These are phyloP conservation scores for Passer domesticus DNA, from an alignment of 2,113 vertebrate genomes.

Conservation along the genomic window DNA sequence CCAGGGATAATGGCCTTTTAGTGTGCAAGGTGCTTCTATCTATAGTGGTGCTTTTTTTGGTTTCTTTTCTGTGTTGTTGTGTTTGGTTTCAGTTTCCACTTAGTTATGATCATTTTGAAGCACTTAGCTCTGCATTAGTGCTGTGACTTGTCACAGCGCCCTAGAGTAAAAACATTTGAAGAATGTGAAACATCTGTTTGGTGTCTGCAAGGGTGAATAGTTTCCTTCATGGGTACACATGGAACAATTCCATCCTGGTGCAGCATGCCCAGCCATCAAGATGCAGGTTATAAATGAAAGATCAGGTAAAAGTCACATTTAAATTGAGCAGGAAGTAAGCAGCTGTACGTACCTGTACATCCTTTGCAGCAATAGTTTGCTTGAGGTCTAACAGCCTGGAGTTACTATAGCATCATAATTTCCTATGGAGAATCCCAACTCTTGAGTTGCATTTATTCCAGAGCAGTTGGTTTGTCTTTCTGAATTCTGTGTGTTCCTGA, in stretches of 20 bases:
- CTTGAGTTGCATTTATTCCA: not conserved
- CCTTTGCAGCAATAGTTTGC: not conserved
- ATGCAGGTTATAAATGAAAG: not conserved
- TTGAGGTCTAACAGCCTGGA: not conserved
- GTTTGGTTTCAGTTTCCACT: not conserved
- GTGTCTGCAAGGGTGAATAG: not conserved
- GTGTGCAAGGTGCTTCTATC: not conserved
- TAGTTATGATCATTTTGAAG: not conserved
- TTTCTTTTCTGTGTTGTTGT: not conserved
- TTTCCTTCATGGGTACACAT: not conserved
- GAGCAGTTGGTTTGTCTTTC: not conserved
- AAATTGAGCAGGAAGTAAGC: not conserved
- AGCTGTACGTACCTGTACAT: not conserved
- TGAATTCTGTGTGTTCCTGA: not conserved
- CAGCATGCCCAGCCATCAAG: not conserved
- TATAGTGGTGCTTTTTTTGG: not conserved
- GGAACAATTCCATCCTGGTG: not conserved
- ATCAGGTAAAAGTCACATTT: not conserved
- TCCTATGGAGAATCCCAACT: not conserved
- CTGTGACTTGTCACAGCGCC: not conserved
- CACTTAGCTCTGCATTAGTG: not conserved
- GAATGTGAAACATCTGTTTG: not conserved
- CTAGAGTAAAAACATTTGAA: not conserved
- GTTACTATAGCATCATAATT: not conserved
- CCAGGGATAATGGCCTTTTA: not conserved